Percentiles rank a stretch among this genome's conserved stretches.
Conservation (phyloP, 2,797 vertebrate genomes). For the Gymnodraco acuticeps region DNA sequence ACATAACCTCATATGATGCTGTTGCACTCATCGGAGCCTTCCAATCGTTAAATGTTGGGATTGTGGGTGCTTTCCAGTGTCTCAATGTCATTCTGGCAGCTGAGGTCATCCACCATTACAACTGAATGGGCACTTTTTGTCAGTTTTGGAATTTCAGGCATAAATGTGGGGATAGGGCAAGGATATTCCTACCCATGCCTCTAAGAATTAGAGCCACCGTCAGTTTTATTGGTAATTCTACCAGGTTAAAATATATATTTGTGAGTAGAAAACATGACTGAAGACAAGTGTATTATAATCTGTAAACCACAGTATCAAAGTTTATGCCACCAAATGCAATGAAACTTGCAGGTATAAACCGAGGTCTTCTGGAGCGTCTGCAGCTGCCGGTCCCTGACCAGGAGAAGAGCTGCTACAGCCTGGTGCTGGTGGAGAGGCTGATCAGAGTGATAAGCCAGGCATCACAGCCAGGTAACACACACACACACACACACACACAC, state of each 20-base stretch:
- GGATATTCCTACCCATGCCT: too few relatives aligned
- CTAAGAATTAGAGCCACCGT: not conserved
- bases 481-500: not conserved
- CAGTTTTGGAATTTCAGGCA: too few relatives aligned
- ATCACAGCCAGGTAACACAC: slow-evolving; percentile 89
- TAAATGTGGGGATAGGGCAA: too few relatives aligned
- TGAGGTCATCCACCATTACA: too few relatives aligned
- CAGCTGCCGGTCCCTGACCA: slow-evolving; percentile 91
- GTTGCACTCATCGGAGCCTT: too few relatives aligned
- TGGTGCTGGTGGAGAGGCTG: slow-evolving; percentile 92
- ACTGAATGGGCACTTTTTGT: too few relatives aligned
- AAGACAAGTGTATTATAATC: not conserved
- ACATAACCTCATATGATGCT: too few relatives aligned
- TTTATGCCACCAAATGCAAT: not conserved
- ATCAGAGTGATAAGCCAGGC: slow-evolving; percentile 95
- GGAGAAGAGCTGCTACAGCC: slow-evolving; percentile 91
- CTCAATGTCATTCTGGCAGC: too few relatives aligned
- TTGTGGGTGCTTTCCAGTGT: too few relatives aligned
- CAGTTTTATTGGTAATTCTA: not conserved
- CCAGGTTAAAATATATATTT: too few relatives aligned
- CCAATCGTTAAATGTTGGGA: too few relatives aligned
- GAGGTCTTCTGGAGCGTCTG: slow-evolving; percentile 91
- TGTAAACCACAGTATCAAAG: not conserved
- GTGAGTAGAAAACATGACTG: not conserved
- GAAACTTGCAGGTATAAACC: slow-evolving; percentile 88